phyloP scores from a whole-genome alignment of 37 sponge, comb jelly and placozoan genomes.

The Aplysina aerophoba region DNA sequence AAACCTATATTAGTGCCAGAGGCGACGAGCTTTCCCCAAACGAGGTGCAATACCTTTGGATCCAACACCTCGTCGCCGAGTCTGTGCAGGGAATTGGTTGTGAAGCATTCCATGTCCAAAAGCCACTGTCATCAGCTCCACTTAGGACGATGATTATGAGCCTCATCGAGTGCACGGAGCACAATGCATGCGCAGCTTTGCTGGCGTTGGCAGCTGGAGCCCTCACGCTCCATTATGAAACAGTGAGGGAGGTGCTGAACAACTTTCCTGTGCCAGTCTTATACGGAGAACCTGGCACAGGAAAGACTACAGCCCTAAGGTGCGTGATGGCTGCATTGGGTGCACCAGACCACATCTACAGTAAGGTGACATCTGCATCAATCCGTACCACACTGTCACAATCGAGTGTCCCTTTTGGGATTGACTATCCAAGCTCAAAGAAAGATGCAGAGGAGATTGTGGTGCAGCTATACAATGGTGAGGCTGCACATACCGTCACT shows the following conservation, averaged over 20 bases:
- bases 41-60: slow-evolving; percentile 6
- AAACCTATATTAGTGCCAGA: slow-evolving; percentile 3
- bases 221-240: slow-evolving; percentile 28
- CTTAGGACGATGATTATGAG: neutral
- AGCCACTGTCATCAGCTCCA: slow-evolving; percentile 1
- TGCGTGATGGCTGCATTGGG: slow-evolving; percentile 34
- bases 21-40: neutral
- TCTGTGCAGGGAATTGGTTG: neutral
- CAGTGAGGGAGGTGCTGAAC: slow-evolving; percentile 15
- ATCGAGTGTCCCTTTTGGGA: slow-evolving; percentile 21
- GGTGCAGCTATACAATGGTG: slow-evolving; percentile 34
- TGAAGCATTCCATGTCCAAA: neutral
- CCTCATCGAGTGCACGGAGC: slow-evolving; percentile 5
- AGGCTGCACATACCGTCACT: neutral
- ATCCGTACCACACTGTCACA: neutral
- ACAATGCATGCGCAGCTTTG: slow-evolving; percentile 21
- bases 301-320: slow-evolving; percentile 30
- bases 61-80: slow-evolving; percentile 21
- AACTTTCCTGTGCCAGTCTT: slow-evolving; percentile 23
- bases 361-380: slow-evolving; percentile 40
- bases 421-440: slow-evolving; percentile 45
- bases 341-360: slow-evolving; percentile 21
- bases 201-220: slow-evolving; percentile 18
- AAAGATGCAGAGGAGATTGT: slow-evolving; percentile 11
- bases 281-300: slow-evolving; percentile 27